These are phyloP conservation scores for Lepus townsendii DNA, from an alignment of 2,797 vertebrate species.

Conservation along the genomic window DNA sequence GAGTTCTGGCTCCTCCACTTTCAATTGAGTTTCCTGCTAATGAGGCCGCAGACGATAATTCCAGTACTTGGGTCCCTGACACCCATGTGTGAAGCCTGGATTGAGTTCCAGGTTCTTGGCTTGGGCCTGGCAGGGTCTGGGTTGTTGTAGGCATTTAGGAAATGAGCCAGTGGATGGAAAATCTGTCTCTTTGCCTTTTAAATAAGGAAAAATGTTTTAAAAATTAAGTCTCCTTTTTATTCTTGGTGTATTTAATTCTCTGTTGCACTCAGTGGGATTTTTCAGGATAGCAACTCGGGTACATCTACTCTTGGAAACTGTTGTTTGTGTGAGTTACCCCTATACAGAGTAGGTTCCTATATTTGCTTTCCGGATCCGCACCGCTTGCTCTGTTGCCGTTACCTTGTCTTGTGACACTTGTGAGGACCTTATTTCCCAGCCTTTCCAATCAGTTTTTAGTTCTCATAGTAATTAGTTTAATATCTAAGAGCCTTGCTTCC, in stretches of 20 bases:
- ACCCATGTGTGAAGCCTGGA: too few species aligned
- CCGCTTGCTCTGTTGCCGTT: not conserved
- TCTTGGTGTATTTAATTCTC: not conserved
- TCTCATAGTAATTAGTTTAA: slow-evolving; percentile 12
- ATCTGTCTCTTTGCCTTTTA: too few species aligned
- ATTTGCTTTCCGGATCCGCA: slow-evolving; percentile 3
- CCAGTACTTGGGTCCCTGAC: too few species aligned
- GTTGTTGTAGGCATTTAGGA: too few species aligned
- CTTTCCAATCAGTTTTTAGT: not conserved
- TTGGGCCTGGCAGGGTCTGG: too few species aligned
- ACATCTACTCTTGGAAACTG: slow-evolving; percentile 10
- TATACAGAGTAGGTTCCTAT: too few species aligned
- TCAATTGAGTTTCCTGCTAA: too few species aligned
- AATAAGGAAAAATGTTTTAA: too few species aligned
- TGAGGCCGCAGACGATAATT: too few species aligned
- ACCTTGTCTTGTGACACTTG: not conserved
- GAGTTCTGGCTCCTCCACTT: too few species aligned
- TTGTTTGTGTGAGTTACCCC: not conserved
- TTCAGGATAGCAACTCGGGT: slow-evolving; percentile 9
- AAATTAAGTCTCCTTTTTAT: not conserved
- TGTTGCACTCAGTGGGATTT: not conserved
- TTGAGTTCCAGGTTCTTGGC: too few species aligned
- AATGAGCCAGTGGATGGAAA: too few species aligned
- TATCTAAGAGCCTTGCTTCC: not conserved
- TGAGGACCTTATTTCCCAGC: slow-evolving; percentile 23